phyloP scores from a whole-genome alignment of 2,888 invertebrate species.

The Acutogordius australiensis region DNA sequence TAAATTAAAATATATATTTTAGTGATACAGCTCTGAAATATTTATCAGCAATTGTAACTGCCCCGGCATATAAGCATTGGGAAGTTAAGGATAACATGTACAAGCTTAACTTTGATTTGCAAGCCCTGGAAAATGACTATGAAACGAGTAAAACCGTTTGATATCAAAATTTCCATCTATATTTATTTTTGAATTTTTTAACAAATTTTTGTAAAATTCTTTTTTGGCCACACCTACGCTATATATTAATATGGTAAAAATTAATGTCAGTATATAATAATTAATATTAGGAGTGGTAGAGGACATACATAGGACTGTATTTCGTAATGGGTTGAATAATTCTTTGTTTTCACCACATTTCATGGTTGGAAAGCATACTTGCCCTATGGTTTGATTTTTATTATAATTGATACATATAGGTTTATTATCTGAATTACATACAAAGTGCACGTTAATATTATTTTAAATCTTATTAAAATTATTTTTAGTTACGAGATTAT shows the following conservation, averaged over 20 bases:
- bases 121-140: neutral
- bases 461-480: no score
- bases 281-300: neutral
- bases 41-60: neutral
- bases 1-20: neutral
- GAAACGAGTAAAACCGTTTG: neutral
- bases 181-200: no score
- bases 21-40: neutral
- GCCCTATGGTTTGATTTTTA: neutral
- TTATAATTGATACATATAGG: no score
- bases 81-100: neutral
- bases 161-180: neutral
- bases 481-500: conserved; percentile 3
- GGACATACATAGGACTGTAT: neutral
- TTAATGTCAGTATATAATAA: no score
- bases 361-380: conserved; percentile 10
- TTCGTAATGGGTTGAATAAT: neutral
- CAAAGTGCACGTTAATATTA: no score
- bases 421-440: no score
- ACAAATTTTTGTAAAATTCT: no score
- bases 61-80: conserved; percentile 8
- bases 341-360: neutral
- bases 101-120: neutral
- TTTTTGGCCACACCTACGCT: no score
- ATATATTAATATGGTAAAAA: no score